phyloP scores from a whole-genome alignment of 2,797 vertebrate genomes.

The Coilia nasus region DNA sequence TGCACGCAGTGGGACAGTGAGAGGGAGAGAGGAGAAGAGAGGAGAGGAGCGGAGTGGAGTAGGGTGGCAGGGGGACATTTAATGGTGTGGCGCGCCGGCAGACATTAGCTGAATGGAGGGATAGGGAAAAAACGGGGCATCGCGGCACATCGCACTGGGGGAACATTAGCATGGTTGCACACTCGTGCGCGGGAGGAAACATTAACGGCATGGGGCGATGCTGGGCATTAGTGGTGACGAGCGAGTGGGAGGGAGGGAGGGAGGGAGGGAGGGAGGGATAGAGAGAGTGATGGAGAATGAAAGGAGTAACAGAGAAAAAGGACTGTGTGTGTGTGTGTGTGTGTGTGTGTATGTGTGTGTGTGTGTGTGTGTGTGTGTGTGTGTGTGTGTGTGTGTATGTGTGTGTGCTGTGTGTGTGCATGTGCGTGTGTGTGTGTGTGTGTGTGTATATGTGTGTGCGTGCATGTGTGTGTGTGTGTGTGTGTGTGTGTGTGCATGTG shows the following conservation, averaged over 20 bases:
- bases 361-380: no score
- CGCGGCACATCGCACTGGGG: not conserved
- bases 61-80: not conserved
- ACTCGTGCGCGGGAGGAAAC: constrained; percentile 5
- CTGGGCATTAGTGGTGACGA: constrained; percentile 13
- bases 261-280: not conserved
- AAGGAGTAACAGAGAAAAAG: no score
- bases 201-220: constrained; percentile 28
- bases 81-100: not conserved
- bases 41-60: not conserved
- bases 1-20: not conserved
- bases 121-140: not conserved
- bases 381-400: no score
- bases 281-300: not conserved
- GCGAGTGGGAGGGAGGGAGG: not conserved
- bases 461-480: not conserved
- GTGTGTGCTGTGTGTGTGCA: no score
- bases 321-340: no score
- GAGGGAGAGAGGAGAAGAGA: no score
- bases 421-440: no score
- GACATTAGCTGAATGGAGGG: not conserved
- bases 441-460: no score
- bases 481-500: not conserved
- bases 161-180: constrained; percentile 13
- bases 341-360: no score